phyloP scores from a whole-genome alignment of 2,113 vertebrate species.

The Romanogobio albipinnatus region DNA sequence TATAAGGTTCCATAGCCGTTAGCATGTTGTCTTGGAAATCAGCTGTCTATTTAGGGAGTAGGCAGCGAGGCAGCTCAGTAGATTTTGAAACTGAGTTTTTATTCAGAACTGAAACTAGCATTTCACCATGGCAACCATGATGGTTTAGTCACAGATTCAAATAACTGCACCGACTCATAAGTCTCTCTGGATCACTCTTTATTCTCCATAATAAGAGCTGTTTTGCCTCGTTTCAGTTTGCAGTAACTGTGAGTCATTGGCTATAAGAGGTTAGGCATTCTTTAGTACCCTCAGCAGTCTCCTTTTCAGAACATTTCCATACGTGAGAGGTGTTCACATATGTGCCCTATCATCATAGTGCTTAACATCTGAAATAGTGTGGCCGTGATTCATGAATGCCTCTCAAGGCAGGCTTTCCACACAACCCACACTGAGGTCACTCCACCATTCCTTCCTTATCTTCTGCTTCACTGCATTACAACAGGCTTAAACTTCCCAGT shows the following conservation, averaged over 20 bases:
- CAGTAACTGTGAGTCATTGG: conserved; percentile 30
- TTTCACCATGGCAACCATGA: conserved; percentile 42
- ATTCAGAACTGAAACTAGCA: conserved; percentile 19
- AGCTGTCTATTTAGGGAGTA: background rate
- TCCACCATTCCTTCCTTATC: conserved; percentile 7
- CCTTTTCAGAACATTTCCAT: conserved; percentile 34
- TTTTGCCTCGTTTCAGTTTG: conserved; percentile 35
- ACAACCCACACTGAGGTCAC: background rate
- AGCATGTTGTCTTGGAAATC: background rate
- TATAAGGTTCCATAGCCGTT: background rate
- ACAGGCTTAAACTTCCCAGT: conserved; percentile 2
- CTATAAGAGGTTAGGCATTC: background rate
- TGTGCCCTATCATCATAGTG: background rate
- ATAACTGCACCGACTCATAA: background rate
- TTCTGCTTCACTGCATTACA: background rate
- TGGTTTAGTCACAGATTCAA: conserved; percentile 43
- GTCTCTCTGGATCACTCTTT: conserved; percentile 4
- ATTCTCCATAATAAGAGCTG: conserved; percentile 14
- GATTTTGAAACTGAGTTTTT: background rate
- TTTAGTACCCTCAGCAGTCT: conserved; percentile 21
- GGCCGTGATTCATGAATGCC: background rate
- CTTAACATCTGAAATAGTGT: conserved; percentile 21
- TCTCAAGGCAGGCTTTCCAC: conserved; percentile 12
- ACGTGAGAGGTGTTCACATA: background rate
- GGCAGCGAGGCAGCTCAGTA: background rate